Evolutionary conservation across 2,113 vertebrate genomes (phyloP).

Genomic region (Eulemur macaco): DNA sequence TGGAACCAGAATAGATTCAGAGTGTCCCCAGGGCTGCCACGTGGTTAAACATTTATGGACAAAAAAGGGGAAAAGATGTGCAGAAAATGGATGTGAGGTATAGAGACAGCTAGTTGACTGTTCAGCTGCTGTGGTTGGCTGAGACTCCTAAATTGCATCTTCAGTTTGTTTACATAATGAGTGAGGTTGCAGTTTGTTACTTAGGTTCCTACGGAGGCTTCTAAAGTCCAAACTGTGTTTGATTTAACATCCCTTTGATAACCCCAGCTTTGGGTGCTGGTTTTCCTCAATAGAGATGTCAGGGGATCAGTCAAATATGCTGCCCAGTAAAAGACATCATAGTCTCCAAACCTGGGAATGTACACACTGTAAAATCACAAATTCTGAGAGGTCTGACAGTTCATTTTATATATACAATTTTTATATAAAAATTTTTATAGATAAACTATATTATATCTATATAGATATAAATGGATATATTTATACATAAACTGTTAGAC

Average conservation of each 20-base stretch:
- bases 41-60: not conserved
- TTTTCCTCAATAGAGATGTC: not conserved
- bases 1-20: not conserved
- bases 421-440: too few species aligned
- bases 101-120: not conserved
- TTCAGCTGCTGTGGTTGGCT: not conserved
- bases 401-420: not conserved
- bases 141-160: not conserved
- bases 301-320: not conserved
- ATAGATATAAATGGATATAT: too few species aligned
- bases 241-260: not conserved
- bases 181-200: not conserved
- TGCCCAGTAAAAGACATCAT: fast-evolving
- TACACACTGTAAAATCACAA: not conserved
- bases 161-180: not conserved
- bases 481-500: not conserved
- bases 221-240: not conserved
- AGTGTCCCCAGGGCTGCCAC: not conserved
- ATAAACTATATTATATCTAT: too few species aligned
- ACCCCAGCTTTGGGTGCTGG: not conserved
- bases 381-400: not conserved
- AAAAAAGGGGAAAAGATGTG: not conserved
- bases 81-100: not conserved
- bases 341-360: not conserved
- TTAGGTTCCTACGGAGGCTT: not conserved